Base-by-base conservation (phyloP, 2,113 vertebrate genomes). In the Heptranchias perlo region DNA sequence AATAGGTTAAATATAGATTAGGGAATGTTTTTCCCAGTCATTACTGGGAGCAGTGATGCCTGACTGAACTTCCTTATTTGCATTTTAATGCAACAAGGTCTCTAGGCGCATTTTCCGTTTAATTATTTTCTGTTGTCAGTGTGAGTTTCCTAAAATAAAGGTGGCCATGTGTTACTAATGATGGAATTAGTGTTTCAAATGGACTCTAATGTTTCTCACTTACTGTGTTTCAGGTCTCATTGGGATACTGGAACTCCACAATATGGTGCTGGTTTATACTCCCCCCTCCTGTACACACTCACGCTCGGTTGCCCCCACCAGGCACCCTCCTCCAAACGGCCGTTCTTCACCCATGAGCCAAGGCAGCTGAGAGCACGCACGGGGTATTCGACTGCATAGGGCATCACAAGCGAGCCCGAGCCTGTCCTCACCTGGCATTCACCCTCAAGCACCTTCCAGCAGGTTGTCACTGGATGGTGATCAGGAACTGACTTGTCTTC, bases 91-190 rank as follows among this genome's bases (percentile, higher is more conserved):
- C 39, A 94, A 47, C 61, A 94, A 28, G 44, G 18, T 94, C 92
- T 94, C 62, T 11, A 65, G 92, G 61, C 39, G 11, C n/a, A 25
- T 94, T 65, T 67, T 65, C n/a, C 21, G 92, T 65, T 47, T 94
- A 94, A 94, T 94, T 65, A 65, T 94, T 94, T 94, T 94, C 62
- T 67, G 61, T 67, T 47, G 61, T 67, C 92, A 65, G n/a, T 94
- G 18, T 47, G 62, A 67, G 21, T 67, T 67, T 94, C 23, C n/a
- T 10, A n/a, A 93, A 62, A 35, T 39, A 62, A 64, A 62, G 16
- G 58, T 39, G 61, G n/a, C 58, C 91, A 39, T 44, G 62, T 31
- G 61, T 47, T 47, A 94, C 92, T 67, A 44, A 65, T 65, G 92
- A 67, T 94, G n/a, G 92, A 47, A 47, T 94, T 44, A 94, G 64